Evolutionary conservation across 2,113 vertebrate genomes (phyloP).

Genomic region (Dendropsophus ebraccatus): DNA sequence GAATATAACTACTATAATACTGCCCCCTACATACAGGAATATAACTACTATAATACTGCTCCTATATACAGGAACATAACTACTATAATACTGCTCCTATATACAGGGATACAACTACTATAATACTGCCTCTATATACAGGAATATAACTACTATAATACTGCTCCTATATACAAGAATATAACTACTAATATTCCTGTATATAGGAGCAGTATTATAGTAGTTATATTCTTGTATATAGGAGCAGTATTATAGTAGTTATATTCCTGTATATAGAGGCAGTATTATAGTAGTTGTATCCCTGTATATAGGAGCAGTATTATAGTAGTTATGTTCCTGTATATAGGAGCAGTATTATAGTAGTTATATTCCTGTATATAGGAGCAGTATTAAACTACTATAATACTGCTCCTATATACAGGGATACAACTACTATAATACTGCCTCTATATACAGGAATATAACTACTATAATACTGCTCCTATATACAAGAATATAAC

Average conservation of each 20-base stretch:
- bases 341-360: not conserved
- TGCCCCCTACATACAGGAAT: not conserved
- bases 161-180: not conserved
- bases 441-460: not conserved
- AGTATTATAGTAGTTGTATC: not conserved
- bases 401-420: not conserved
- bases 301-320: not conserved
- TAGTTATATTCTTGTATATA: not conserved
- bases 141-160: not conserved
- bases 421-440: not conserved
- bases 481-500: not conserved
- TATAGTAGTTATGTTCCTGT: too few relatives aligned
- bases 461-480: not conserved
- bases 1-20: not conserved
- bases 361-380: not conserved
- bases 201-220: not conserved
- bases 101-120: not conserved
- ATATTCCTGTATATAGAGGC: not conserved
- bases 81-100: not conserved
- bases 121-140: not conserved
- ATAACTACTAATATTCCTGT: not conserved
- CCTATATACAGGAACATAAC: slow-evolving; percentile 2
- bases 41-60: not conserved
- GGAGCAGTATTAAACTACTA: not conserved
- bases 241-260: too few relatives aligned